Evolutionary conservation across 2,888 invertebrate genomes (phyloP), one percentile per base, ranked within the genome.

Genomic region (Clostera curtula): DNA sequence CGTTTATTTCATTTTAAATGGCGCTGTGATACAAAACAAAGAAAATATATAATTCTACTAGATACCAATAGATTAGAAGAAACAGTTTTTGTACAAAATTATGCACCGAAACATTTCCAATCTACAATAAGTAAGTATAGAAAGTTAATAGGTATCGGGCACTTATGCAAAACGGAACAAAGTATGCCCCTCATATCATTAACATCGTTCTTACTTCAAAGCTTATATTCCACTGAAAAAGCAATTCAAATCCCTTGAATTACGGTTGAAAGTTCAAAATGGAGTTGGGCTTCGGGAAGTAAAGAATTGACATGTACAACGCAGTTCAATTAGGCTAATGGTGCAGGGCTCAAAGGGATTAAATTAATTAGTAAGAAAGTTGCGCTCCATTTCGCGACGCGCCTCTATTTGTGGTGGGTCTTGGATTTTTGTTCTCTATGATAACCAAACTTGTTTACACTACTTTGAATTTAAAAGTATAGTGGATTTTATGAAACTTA

Each of bases 311-410:
- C 77, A 77, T 77, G 79, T 79, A 80, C 79, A 77, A 76, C 79
- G 68, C 80, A 77, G 75, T 82, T 82, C 80, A 82, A 82, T 82
- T 82, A 82, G 77, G 72, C 66, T 80, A 82, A 82, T 82, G 79
- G 82, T 73, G 62, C 66, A 71, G 67, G 75, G 75, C 76, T 77
- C 70, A 69, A 77, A 80, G 77, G 80, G 80, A 82, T 82, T 79
- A 76, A 76, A 79, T 82, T 80, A 82, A 82, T 82, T 82, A 80
- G 79, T 73, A 77, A 77, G 77, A 79, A 82, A 80, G 74, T 82
- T 80, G 69, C 59, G 69, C 69, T 74, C 59, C 66, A 62, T 73
- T 77, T 68, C 62, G 62, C 62, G 57, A 59, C 63, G 53, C 67
- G 64, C 72, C 79, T 77, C 76, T 80, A 74, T 82, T 80, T 77